Conservation (phyloP, 2,113 vertebrate species). For the Psephotus haematonotus region DNA sequence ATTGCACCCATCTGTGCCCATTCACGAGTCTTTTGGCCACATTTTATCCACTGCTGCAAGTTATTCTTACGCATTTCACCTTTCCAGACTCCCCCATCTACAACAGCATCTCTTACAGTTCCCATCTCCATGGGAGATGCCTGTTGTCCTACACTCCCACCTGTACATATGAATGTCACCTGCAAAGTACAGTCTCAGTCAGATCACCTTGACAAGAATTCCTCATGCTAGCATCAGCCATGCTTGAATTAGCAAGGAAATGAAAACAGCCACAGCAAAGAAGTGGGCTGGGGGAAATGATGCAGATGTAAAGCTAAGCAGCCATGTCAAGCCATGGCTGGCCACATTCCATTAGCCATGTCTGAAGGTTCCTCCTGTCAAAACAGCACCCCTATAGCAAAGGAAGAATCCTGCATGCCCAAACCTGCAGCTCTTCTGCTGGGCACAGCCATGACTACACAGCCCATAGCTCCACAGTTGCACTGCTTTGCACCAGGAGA, state of each 20-base stretch:
- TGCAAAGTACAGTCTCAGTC: not conserved
- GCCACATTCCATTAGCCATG: not conserved
- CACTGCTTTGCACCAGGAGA: not conserved
- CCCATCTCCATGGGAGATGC: not conserved
- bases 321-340: not conserved
- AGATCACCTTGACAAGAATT: not conserved
- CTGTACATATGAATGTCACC: not conserved
- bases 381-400: not conserved
- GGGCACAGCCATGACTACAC: not conserved
- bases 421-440: not conserved
- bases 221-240: not conserved
- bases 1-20: not conserved
- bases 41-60: not conserved
- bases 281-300: not conserved
- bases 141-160: not conserved
- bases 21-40: not conserved
- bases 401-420: not conserved
- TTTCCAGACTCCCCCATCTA: not conserved
- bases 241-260: conserved; percentile 34
- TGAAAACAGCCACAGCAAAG: conserved; percentile 28
- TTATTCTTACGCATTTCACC: not conserved
- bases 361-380: not conserved
- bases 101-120: not conserved
- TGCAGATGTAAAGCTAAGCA: not conserved
- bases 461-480: not conserved